Base-by-base conservation (phyloP, 2,888 invertebrate genomes). In the Bursaphelenchus okinawaensis region DNA sequence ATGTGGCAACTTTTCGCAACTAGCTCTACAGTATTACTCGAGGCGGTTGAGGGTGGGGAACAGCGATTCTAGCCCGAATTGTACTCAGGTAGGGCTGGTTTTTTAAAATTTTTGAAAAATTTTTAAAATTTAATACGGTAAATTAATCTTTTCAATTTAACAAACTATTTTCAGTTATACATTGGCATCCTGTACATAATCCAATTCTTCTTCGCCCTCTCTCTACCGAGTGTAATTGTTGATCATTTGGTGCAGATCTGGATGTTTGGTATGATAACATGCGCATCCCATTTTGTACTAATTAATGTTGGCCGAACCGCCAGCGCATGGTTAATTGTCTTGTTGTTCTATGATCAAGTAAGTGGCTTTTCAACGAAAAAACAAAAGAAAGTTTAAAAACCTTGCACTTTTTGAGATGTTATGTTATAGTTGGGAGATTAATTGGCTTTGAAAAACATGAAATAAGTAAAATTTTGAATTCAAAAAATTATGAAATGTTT, bases 181-280 rank as follows among this genome's bases (percentile, higher is more conserved):
- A 67, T 67, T 22, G 59, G 31, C 24, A 28, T 67, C 7, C 61
- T 67, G 7, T 62, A 65, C 54, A 55, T 67, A 26, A 56, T 66
- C 23, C 61, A 67, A 28, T 66, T 67, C 58, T 68, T 31, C n/a
- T 56, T 67, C 55, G 52, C 67, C 23, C 27, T 67, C 29, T 60
- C 67, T 7, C 52, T 67, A 23, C 67, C 67, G 27, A 60, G 66
- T 8, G 67, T 67, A 55, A 72, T 73, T 27, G 67, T 73, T 40
- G 67, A 69, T 22, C 67, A 71, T 27, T 58, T 73, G 19, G 68
- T 73, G 7, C 62, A 70, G 16, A 66, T 72, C 24, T 73, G 73
- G 73, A 71, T 71, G 57, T 73, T 73, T 55, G 73, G 73, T 2
- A 63, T 58, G 31, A 59, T 52, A 26, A 67, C 71, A 0, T 73